Percentiles rank a stretch among this genome's conserved stretches.
Evolutionary conservation across 2,113 vertebrate species (phyloP).

Genomic region (Leuciscus idus): DNA sequence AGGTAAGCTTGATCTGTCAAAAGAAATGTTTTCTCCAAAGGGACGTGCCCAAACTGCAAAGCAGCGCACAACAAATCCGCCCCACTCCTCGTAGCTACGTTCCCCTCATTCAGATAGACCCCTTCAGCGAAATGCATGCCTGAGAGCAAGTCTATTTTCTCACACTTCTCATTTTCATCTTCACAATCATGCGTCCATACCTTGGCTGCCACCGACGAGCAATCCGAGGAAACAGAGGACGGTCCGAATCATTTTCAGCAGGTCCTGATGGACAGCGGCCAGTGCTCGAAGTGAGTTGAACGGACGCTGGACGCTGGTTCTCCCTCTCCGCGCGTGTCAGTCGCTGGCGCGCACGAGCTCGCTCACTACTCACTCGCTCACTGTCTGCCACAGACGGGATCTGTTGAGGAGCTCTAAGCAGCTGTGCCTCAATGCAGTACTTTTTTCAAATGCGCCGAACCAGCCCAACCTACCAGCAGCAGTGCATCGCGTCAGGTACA

Average conservation of each 20-base stretch:
- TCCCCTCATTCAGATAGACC: constrained; percentile 43
- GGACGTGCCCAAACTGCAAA: constrained; percentile 82
- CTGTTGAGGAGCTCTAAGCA: constrained; percentile 43
- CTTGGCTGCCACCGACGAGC: constrained; percentile 77
- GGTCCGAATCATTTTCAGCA: constrained; percentile 71
- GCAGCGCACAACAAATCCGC: constrained; percentile 71
- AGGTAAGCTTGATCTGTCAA: constrained; percentile 45
- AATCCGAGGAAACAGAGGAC: constrained; percentile 74
- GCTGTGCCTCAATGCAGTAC: constrained; percentile 44
- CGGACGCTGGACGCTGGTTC: constrained; percentile 38
- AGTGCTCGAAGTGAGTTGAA: constrained; percentile 58
- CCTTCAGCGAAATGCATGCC: constrained; percentile 37
- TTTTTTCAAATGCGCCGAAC: constrained; percentile 46
- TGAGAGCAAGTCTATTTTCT: constrained; percentile 65
- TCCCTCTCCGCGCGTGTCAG: constrained; percentile 49
- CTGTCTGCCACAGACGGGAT: constrained; percentile 46
- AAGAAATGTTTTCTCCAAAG: constrained; percentile 53
- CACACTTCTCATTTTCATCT: constrained; percentile 65
- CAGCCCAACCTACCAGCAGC: constrained; percentile 36
- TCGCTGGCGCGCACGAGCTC: constrained; percentile 50
- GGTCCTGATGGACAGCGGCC: constrained; percentile 64
- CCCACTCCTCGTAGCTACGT: constrained; percentile 58
- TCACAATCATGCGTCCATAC: constrained; percentile 59
- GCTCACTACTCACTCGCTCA: constrained; percentile 43
- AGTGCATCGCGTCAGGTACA: constrained; percentile 41